phyloP scores from a whole-genome alignment of 1,140 invertebrate species.

The Adoxophyes honmai region DNA sequence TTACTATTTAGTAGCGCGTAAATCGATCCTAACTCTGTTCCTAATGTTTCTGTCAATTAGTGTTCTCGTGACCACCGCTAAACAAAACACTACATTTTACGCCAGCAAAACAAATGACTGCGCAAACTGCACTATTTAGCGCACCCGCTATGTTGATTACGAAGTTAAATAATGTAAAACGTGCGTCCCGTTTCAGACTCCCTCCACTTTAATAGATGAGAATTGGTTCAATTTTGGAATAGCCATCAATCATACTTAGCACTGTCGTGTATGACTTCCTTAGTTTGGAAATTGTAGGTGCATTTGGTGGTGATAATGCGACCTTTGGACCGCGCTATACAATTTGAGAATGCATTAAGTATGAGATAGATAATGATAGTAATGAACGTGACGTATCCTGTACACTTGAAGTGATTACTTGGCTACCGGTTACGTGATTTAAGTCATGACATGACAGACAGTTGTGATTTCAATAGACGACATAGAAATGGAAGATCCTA shows the following conservation, averaged over 20 bases:
- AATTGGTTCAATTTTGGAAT: conserved; percentile 63
- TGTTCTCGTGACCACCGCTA: too few species aligned
- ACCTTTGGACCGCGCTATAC: conserved; percentile 2
- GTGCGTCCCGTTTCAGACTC: conserved; percentile 8
- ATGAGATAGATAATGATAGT: background rate
- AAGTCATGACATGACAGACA: too few species aligned
- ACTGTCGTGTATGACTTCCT: conserved; percentile 42
- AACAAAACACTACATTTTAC: too few species aligned
- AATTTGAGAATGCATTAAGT: background rate
- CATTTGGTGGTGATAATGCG: background rate
- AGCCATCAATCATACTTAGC: conserved; percentile 65
- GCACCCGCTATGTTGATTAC: background rate
- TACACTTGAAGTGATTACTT: conserved; percentile 1
- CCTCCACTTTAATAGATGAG: conserved; percentile 43
- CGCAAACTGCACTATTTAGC: too few species aligned
- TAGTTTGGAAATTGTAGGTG: conserved; percentile 28
- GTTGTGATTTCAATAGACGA: conserved; percentile 11
- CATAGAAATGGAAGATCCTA: background rate
- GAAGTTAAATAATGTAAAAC: conserved; percentile 7
- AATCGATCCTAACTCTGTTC: too few species aligned
- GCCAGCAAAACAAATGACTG: too few species aligned
- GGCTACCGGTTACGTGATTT: background rate
- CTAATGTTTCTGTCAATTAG: too few species aligned
- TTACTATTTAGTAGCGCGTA: too few species aligned
- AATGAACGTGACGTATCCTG: background rate